Evolutionary conservation across 1,140 invertebrate genomes (phyloP).

Genomic region (Akabosia matsudoensis): DNA sequence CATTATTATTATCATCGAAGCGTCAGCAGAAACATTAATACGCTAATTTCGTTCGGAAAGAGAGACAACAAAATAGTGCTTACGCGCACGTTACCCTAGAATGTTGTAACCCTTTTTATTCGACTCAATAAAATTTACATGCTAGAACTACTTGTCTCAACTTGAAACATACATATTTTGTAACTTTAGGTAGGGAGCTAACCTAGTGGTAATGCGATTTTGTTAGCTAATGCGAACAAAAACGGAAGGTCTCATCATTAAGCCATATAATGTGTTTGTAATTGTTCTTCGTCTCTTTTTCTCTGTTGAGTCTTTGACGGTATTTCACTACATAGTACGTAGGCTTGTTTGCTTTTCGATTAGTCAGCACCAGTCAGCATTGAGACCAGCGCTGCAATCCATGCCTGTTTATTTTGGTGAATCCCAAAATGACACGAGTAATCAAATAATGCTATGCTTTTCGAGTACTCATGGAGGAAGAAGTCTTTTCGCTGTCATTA

Average conservation of each 20-base stretch:
- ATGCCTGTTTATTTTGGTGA: neutral
- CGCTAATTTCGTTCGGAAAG: neutral
- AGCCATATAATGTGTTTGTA: constrained; percentile 22
- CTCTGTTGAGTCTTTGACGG: neutral
- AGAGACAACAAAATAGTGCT: too few relatives aligned
- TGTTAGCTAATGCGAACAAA: neutral
- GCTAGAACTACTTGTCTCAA: too few relatives aligned
- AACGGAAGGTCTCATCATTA: constrained; percentile 23
- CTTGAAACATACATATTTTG: too few relatives aligned
- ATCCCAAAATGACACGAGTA: neutral
- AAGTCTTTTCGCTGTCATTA: constrained; percentile 7
- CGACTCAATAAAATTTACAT: too few relatives aligned
- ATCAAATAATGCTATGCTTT: constrained; percentile 12
- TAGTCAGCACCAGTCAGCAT: too few relatives aligned
- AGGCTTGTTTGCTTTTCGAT: too few relatives aligned
- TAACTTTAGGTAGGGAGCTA: neutral
- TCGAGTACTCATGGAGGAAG: constrained; percentile 4
- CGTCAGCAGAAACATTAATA: neutral
- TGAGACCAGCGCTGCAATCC: too few relatives aligned
- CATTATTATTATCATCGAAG: constrained; percentile 13
- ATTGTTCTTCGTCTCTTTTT: constrained; percentile 20
- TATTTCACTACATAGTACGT: too few relatives aligned
- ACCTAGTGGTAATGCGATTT: neutral
- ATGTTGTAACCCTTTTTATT: too few relatives aligned
- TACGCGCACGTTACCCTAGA: too few relatives aligned